Conservation (phyloP, 1,140 invertebrate species). For the Ceratina calcarata region DNA sequence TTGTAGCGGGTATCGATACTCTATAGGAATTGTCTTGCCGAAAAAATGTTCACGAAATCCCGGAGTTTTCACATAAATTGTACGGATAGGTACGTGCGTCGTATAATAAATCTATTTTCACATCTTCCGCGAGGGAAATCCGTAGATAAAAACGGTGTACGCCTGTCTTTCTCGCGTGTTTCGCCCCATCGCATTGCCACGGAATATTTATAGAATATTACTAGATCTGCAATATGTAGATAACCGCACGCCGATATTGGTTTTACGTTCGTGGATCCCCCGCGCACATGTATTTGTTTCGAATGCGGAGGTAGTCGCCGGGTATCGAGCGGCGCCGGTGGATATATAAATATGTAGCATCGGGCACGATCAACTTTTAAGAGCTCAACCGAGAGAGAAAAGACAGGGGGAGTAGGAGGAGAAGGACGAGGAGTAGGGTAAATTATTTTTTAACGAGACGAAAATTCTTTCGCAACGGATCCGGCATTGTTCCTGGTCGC, state of each 20-base stretch:
- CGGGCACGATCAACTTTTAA: conserved; percentile 13
- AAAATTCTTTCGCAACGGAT: not conserved
- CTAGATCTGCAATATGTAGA: conserved; percentile 44
- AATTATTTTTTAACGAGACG: conserved; percentile 22
- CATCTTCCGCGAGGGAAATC: not conserved
- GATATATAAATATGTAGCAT: conserved; percentile 30
- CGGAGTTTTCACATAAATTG: not conserved
- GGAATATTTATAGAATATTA: conserved; percentile 46
- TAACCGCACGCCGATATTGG: conserved; percentile 41
- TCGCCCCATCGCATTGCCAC: not conserved
- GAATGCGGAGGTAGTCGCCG: conserved; percentile 13
- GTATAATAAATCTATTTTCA: not conserved
- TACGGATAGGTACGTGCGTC: no score
- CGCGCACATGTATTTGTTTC: conserved; percentile 4
- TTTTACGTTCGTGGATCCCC: conserved; percentile 26
- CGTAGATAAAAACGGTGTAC: not conserved
- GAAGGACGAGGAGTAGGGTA: not conserved
- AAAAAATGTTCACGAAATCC: no score
- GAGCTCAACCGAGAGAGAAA: not conserved
- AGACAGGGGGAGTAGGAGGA: no score
- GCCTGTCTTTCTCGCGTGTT: not conserved
- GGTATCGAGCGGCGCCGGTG: conserved; percentile 30
- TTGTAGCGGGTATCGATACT: no score
- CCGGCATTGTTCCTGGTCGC: not conserved
- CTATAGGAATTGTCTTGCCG: no score